Percentiles rank a stretch among this genome's conserved stretches.
Evolutionary conservation across 2,888 invertebrate species (phyloP).

Genomic region (Ametastegia equiseti): DNA sequence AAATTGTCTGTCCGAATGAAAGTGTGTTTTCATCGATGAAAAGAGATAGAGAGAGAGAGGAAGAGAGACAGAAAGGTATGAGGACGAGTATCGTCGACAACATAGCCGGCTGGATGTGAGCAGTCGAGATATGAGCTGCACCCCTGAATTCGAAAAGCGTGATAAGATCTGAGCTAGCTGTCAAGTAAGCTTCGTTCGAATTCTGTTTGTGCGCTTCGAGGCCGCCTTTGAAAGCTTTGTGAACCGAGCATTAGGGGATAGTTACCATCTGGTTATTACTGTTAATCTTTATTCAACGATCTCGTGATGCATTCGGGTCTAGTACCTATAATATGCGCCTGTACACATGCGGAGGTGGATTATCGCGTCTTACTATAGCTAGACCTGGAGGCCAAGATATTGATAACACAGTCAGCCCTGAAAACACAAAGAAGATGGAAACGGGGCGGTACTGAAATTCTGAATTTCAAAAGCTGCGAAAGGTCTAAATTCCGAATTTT

Average conservation of each 20-base stretch:
- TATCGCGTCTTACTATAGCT: too few species aligned
- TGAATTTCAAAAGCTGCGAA: too few species aligned
- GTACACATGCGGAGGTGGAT: too few species aligned
- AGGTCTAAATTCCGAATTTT: too few species aligned
- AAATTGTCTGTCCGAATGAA: too few species aligned
- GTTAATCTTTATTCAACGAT: conserved; percentile 66
- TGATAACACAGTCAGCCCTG: not conserved
- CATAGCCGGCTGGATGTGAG: conserved; percentile 65
- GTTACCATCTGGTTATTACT: conserved; percentile 72
- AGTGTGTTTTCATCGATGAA: too few species aligned
- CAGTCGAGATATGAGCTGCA: conserved; percentile 65
- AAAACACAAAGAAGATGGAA: too few species aligned
- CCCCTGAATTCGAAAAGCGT: conserved; percentile 66
- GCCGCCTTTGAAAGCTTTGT: conserved; percentile 64
- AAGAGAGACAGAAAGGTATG: too few species aligned
- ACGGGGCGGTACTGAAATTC: too few species aligned
- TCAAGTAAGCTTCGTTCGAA: conserved; percentile 66
- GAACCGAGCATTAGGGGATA: conserved; percentile 55
- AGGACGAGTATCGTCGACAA: conserved; percentile 1
- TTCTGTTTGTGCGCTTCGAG: conserved; percentile 65
- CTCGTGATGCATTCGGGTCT: conserved; percentile 59
- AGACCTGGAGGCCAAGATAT: not conserved
- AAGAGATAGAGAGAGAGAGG: too few species aligned
- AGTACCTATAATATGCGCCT: not conserved
- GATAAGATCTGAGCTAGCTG: conserved; percentile 69